These are phyloP conservation scores for Yponomeuta malinellus DNA, from an alignment of 2,888 invertebrate genomes.

Conservation along the genomic window DNA sequence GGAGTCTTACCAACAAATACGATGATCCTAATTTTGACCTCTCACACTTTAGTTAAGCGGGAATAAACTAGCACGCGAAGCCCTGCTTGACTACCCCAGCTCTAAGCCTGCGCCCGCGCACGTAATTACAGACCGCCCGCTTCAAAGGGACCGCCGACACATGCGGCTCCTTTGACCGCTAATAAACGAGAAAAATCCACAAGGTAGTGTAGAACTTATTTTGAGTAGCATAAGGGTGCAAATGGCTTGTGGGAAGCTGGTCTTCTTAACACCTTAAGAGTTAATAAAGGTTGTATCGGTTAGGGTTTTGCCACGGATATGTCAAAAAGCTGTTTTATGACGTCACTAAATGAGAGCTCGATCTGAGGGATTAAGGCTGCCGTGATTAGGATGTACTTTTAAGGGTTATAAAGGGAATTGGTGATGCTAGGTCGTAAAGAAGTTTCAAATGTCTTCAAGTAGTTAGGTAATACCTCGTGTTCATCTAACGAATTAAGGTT, in stretches of 20 bases:
- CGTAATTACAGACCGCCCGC: conserved; percentile 24
- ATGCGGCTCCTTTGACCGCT: conserved; percentile 60
- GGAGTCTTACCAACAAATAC: too few species aligned
- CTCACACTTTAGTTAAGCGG: too few species aligned
- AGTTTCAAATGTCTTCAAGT: too few species aligned
- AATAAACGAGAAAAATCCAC: conserved; percentile 5
- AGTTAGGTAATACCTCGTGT: too few species aligned
- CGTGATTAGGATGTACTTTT: conserved; percentile 1
- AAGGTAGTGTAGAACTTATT: neutral
- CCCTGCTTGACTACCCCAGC: neutral
- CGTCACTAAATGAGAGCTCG: conserved; percentile 58
- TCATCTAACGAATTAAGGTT: too few species aligned
- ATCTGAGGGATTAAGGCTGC: conserved; percentile 1
- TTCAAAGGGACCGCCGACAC: conserved; percentile 65
- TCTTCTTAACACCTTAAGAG: conserved; percentile 71
- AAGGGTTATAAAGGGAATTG: neutral
- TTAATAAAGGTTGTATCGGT: conserved; percentile 69
- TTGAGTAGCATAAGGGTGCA: neutral
- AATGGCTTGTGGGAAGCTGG: neutral
- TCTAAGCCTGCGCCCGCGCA: conserved; percentile 6
- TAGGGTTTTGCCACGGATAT: conserved; percentile 76
- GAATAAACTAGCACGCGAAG: too few species aligned
- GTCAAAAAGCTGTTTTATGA: conserved; percentile 76
- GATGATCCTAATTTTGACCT: too few species aligned
- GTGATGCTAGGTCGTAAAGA: neutral